These are phyloP conservation scores for Psophia crepitans DNA, from an alignment of 2,113 vertebrate genomes.

Conservation along the genomic window DNA sequence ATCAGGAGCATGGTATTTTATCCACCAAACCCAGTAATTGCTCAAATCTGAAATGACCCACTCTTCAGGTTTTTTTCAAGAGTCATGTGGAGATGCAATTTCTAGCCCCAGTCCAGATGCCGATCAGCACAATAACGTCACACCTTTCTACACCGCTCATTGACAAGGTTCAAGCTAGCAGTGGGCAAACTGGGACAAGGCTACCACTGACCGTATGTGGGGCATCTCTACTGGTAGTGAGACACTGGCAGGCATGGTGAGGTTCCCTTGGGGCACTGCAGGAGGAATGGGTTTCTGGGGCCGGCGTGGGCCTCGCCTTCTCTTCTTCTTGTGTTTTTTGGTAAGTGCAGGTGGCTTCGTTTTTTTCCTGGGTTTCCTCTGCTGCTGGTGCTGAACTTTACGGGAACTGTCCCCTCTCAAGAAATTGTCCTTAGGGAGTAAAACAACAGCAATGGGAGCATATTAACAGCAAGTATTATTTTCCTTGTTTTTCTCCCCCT, in stretches of 20 bases:
- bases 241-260: constrained; percentile 94
- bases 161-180: background rate
- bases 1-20: background rate
- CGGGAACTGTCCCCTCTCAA: constrained; percentile 93
- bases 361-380: constrained; percentile 98
- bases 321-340: constrained; percentile 99
- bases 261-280: constrained; percentile 94
- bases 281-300: constrained; percentile 98
- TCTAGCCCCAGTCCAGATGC: background rate
- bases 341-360: constrained; percentile 97
- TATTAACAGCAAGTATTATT: background rate
- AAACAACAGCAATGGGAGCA: background rate
- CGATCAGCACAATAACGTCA: background rate
- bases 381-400: constrained; percentile 95
- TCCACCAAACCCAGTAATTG: background rate
- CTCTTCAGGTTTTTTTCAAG: background rate
- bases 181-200: background rate
- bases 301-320: constrained; percentile 89
- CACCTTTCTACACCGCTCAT: background rate
- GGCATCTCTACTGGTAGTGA: constrained; percentile 86
- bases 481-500: background rate
- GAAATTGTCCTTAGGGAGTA: constrained; percentile 89
- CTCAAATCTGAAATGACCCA: background rate
- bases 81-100: background rate
- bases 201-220: constrained; percentile 83